These are phyloP conservation scores for Sinocyclocheilus grahami DNA, from an alignment of 2,113 vertebrate species.

Conservation along the genomic window DNA sequence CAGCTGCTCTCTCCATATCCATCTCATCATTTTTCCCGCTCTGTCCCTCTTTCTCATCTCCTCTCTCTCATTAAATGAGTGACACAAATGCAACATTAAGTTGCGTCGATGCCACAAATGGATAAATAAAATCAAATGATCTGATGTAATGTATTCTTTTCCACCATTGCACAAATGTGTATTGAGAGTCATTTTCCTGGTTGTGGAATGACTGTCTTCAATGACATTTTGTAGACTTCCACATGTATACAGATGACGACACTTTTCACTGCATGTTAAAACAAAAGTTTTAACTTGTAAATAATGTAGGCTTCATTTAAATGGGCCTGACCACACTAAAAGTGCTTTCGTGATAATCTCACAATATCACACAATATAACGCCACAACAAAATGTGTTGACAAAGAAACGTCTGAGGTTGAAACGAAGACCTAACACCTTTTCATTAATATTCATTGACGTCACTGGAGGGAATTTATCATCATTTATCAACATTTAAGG, in stretches of 20 bases:
- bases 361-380: too few species aligned
- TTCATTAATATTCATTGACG: conserved; percentile 61
- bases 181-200: conserved; percentile 57
- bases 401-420: conserved; percentile 2
- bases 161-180: conserved; percentile 58
- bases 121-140: conserved; percentile 81
- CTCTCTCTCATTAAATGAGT: conserved; percentile 77
- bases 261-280: conserved; percentile 15
- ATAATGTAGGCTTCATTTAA: conserved; percentile 20
- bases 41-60: conserved; percentile 22
- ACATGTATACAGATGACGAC: background rate
- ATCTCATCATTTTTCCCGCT: conserved; percentile 62
- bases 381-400: background rate
- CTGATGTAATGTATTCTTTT: conserved; percentile 79
- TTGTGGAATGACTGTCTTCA: conserved; percentile 13
- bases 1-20: conserved; percentile 81
- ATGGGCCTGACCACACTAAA: background rate
- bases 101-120: conserved; percentile 83
- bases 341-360: background rate
- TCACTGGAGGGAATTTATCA: conserved; percentile 56
- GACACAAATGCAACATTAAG: conserved; percentile 81
- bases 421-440: conserved; percentile 51
- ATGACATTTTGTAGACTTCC: conserved; percentile 4
- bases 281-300: conserved; percentile 34
- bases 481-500: conserved; percentile 65